phyloP scores from a whole-genome alignment of 2,888 invertebrate genomes.

The Netelia melanura region DNA sequence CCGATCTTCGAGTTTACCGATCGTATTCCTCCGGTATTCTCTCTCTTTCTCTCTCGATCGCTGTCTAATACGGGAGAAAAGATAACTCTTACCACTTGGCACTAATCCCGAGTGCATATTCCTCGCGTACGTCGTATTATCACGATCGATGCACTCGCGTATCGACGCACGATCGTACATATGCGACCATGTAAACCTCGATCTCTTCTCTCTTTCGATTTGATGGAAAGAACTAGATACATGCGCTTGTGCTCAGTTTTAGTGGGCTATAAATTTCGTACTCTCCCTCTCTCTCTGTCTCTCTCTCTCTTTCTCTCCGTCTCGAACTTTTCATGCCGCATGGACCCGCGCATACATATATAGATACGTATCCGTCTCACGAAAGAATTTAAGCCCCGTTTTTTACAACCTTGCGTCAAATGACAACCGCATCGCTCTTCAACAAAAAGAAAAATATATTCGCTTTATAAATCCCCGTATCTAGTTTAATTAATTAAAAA shows the following conservation, averaged over 20 bases:
- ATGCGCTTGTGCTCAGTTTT: constrained; percentile 1
- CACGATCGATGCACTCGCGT: not conserved
- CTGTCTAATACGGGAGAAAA: constrained; percentile 56
- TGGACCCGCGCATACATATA: too few relatives aligned
- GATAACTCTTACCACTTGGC: constrained; percentile 72
- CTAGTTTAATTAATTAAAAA: too few relatives aligned
- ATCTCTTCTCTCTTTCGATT: too few relatives aligned
- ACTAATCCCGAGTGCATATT: constrained; percentile 58
- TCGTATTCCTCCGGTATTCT: constrained; percentile 1
- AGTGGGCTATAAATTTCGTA: not conserved
- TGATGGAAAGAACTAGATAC: constrained; percentile 28
- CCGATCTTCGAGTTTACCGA: not conserved
- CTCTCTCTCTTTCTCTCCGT: not conserved
- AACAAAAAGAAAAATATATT: too few relatives aligned
- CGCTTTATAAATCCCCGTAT: too few relatives aligned
- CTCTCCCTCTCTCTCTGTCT: not conserved
- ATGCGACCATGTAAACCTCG: not conserved
- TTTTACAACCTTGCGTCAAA: too few relatives aligned
- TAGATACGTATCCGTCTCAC: too few relatives aligned
- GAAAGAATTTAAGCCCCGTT: too few relatives aligned
- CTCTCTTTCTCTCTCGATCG: constrained; percentile 31
- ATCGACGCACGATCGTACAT: not conserved
- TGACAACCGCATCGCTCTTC: too few relatives aligned
- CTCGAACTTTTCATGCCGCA: not conserved
- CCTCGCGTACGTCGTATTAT: constrained; percentile 23